Percentiles rank a stretch among this genome's conserved stretches.
These are phyloP conservation scores for Thymelicus acteon DNA, from an alignment of 2,888 invertebrate species.

Conservation along the genomic window DNA sequence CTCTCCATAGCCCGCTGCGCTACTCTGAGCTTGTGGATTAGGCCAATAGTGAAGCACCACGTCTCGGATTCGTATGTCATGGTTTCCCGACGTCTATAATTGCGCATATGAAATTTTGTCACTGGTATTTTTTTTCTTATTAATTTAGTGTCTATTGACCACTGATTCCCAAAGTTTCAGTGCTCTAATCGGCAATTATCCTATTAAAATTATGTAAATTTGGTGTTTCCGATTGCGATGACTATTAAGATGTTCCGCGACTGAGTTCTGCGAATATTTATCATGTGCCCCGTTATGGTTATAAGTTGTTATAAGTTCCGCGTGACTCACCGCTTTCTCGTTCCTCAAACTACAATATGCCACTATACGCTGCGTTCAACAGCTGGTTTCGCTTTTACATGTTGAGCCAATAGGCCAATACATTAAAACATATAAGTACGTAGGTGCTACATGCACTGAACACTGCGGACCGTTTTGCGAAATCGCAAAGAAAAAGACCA, in stretches of 20 bases:
- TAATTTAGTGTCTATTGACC: no score
- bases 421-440: slow-evolving; percentile 16
- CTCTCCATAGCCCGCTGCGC: no score
- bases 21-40: no score
- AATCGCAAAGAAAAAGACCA: slow-evolving; percentile 28
- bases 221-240: slow-evolving; percentile 27
- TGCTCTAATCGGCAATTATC: no score
- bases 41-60: no score
- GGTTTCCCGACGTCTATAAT: no score
- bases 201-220: slow-evolving; percentile 5
- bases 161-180: no score
- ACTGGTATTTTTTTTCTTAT: no score
- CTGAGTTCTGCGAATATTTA: slow-evolving; percentile 42
- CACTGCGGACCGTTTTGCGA: slow-evolving; percentile 25
- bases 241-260: slow-evolving; percentile 45
- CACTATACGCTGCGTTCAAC: slow-evolving; percentile 43
- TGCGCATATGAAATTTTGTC: no score
- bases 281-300: slow-evolving; percentile 50
- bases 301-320: slow-evolving; percentile 49
- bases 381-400: slow-evolving; percentile 48
- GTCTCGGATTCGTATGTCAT: no score
- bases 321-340: slow-evolving; percentile 76
- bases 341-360: slow-evolving; percentile 49
- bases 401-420: slow-evolving; percentile 22
- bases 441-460: slow-evolving; percentile 11